Conservation (phyloP, 2,113 vertebrate species). For the Tiliqua scincoides region DNA sequence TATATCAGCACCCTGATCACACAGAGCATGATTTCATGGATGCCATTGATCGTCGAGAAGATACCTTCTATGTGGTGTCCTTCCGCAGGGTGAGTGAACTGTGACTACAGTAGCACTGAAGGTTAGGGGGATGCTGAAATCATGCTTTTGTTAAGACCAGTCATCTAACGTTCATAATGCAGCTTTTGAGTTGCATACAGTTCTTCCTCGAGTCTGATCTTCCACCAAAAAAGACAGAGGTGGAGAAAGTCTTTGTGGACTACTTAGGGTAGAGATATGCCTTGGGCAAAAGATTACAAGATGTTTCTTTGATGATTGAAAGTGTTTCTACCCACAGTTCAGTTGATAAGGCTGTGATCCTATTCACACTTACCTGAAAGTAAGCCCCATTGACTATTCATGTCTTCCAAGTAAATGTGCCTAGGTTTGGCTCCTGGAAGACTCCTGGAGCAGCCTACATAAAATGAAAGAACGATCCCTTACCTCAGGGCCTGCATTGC, state of each 20-base stretch:
- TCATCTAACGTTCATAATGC: background rate
- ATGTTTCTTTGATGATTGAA: no score
- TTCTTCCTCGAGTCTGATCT: background rate
- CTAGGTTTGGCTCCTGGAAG: no score
- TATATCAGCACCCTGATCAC: constrained; percentile 84
- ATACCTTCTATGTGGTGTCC: constrained; percentile 92
- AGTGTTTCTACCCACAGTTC: no score
- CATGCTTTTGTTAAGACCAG: background rate
- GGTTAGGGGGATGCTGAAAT: background rate
- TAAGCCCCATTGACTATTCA: no score
- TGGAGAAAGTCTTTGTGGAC: no score
- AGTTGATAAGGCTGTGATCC: no score
- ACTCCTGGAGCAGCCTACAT: no score
- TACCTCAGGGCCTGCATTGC: no score
- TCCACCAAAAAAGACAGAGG: background rate
- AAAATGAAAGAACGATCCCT: no score
- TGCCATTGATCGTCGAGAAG: constrained; percentile 88
- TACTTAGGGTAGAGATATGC: no score
- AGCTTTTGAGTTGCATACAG: background rate
- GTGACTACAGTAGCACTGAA: accelerated
- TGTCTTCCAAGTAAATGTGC: no score
- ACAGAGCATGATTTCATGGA: constrained; percentile 89
- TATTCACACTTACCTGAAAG: no score
- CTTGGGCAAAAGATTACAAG: background rate
- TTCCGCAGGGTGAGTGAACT: constrained; percentile 84